Conservation (phyloP, 2,797 vertebrate species). For the Adelosebastes latens region DNA sequence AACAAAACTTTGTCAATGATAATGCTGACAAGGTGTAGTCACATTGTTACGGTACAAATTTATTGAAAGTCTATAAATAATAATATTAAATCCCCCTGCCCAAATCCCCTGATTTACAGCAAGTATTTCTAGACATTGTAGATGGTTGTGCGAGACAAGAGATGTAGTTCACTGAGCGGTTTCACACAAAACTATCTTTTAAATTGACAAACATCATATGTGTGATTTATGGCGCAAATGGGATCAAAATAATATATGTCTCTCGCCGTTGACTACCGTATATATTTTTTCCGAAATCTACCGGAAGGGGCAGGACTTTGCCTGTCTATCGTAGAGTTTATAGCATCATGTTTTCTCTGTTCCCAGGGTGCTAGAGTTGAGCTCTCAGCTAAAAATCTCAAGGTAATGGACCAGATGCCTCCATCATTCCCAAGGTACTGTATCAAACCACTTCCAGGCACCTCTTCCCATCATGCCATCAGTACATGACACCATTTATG, state of each 20-base stretch:
- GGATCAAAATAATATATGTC: no score
- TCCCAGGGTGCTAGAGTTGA: constrained; percentile 95
- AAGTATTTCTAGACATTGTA: not conserved
- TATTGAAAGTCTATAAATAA: not conserved
- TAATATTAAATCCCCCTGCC: not conserved
- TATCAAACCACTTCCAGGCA: not conserved
- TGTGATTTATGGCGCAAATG: no score
- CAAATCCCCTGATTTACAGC: not conserved
- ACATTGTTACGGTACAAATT: not conserved
- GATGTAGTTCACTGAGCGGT: no score
- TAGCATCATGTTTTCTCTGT: constrained; percentile 22
- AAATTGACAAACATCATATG: no score
- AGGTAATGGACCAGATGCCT: constrained; percentile 98
- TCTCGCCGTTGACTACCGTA: no score
- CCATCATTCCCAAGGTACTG: constrained; percentile 91
- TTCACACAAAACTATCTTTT: no score
- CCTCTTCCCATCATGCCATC: not conserved
- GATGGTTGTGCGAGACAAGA: no score
- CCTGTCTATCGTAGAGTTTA: not conserved
- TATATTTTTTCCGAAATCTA: no score
- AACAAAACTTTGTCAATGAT: not conserved
- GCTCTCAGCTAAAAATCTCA: constrained; percentile 97
- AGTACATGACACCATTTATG: not conserved
- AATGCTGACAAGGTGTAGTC: not conserved
- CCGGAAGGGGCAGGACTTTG: no score